Conservation (phyloP, 1,140 invertebrate genomes). For the Listronotus bonariensis region DNA sequence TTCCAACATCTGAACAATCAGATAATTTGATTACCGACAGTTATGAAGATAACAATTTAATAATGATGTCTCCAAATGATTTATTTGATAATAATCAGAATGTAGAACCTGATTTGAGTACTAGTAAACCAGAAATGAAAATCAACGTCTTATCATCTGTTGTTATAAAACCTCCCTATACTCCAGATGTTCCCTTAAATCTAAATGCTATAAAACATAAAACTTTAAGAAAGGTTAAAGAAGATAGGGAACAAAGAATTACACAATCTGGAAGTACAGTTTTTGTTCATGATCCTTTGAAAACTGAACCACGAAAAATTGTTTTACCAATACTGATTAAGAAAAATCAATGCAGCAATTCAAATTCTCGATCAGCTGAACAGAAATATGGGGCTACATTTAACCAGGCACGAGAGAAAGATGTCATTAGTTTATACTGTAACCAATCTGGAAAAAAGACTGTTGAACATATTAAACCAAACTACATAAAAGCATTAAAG, state of each 20-base stretch:
- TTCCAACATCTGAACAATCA: no score
- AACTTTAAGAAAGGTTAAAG: neutral
- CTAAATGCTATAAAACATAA: slow-evolving; percentile 1
- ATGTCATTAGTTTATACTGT: slow-evolving; percentile 1
- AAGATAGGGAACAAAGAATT: neutral
- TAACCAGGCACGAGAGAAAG: neutral
- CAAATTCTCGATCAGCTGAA: no score
- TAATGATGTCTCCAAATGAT: slow-evolving; percentile 15
- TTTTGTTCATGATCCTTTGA: slow-evolving; percentile 3
- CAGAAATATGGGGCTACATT: neutral
- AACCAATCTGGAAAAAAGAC: neutral
- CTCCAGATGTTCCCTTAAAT: neutral
- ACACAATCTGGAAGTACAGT: no score
- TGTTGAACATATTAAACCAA: neutral
- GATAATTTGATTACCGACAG: neutral
- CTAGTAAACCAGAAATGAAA: neutral
- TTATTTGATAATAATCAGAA: slow-evolving; percentile 1
- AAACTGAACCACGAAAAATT: neutral
- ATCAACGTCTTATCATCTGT: slow-evolving; percentile 17
- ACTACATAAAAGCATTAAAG: neutral
- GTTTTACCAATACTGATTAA: slow-evolving; percentile 3
- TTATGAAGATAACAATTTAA: slow-evolving; percentile 11
- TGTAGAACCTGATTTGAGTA: neutral
- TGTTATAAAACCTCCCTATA: slow-evolving; percentile 9
- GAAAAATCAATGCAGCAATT: neutral